Conservation (phyloP, 2,797 vertebrate genomes). For the Ptychadena robeensis region DNA sequence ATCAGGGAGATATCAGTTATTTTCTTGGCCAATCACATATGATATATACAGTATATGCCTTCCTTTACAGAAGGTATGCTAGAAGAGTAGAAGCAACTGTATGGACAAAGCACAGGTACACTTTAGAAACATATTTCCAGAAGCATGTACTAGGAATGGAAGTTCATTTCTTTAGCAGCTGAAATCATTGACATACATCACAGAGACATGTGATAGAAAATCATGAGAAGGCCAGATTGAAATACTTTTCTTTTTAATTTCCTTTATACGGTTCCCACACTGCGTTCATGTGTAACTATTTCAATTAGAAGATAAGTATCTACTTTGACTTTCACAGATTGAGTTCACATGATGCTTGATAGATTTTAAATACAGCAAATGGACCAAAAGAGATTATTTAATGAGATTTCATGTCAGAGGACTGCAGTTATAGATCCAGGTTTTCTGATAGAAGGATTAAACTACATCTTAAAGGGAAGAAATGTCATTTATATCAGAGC, state of each 20-base stretch:
- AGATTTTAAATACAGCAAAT: constrained; percentile 53
- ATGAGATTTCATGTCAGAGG: constrained; percentile 47
- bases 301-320: constrained; percentile 55
- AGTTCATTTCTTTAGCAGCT: too few relatives aligned
- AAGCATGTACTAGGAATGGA: too few relatives aligned
- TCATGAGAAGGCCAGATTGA: neutral
- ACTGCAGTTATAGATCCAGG: constrained; percentile 42
- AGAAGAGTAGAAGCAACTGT: too few relatives aligned
- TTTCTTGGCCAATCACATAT: too few relatives aligned
- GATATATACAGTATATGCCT: too few relatives aligned
- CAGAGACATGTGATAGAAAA: neutral
- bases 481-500: constrained; percentile 41
- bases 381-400: constrained; percentile 54
- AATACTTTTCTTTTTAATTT: neutral
- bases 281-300: constrained; percentile 30
- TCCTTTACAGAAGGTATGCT: too few relatives aligned
- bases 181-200: neutral
- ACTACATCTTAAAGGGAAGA: constrained; percentile 39
- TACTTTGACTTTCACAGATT: constrained; percentile 26
- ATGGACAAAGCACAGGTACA: too few relatives aligned
- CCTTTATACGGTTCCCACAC: neutral
- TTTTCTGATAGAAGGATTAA: constrained; percentile 42
- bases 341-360: constrained; percentile 40
- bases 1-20: too few relatives aligned
- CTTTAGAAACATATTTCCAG: too few relatives aligned